These are phyloP conservation scores for Gymnosoma rotundatum DNA, from an alignment of 2,888 invertebrate genomes.

Conservation along the genomic window DNA sequence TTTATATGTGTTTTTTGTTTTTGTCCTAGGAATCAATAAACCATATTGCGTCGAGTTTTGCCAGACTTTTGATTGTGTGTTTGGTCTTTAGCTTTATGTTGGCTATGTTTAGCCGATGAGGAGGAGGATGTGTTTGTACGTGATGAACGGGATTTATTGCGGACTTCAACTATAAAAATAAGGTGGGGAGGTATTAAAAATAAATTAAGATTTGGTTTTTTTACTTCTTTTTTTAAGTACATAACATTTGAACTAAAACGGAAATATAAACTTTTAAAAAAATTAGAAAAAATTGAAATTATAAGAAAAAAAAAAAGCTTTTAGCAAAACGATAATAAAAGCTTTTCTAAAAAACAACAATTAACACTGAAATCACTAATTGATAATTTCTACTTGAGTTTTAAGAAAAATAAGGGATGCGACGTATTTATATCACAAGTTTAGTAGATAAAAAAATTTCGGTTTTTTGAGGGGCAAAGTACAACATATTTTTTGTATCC, in stretches of 20 bases:
- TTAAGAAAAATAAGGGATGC: conserved; percentile 27
- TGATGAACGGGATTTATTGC: conserved; percentile 80
- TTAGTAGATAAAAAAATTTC: not conserved
- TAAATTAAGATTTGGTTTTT: not conserved
- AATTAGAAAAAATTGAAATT: not conserved
- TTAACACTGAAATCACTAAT: not conserved
- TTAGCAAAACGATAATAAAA: conserved; percentile 4
- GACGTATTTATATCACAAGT: not conserved
- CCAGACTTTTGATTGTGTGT: conserved; percentile 69
- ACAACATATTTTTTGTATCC: no score
- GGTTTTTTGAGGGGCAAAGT: no score
- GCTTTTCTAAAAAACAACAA: conserved; percentile 9
- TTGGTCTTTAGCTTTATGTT: conserved; percentile 70
- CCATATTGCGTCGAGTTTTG: conserved; percentile 77
- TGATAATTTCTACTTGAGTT: not conserved
- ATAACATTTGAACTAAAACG: not conserved
- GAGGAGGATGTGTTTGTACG: conserved; percentile 74
- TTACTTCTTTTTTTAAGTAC: conserved; percentile 52
- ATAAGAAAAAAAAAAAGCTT: conserved; percentile 54
- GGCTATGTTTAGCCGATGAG: conserved; percentile 71
- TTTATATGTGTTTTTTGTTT: conserved; percentile 18
- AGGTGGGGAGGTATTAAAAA: conserved; percentile 56
- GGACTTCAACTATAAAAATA: conserved; percentile 75
- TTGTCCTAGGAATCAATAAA: conserved; percentile 74
- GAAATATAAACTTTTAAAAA: not conserved